A percentile compares a stretch with the other conserved stretches of the same genome.
These are phyloP conservation scores for Drosophila kambysellisi DNA, from an alignment of 2,888 invertebrate genomes.

Conservation along the genomic window DNA sequence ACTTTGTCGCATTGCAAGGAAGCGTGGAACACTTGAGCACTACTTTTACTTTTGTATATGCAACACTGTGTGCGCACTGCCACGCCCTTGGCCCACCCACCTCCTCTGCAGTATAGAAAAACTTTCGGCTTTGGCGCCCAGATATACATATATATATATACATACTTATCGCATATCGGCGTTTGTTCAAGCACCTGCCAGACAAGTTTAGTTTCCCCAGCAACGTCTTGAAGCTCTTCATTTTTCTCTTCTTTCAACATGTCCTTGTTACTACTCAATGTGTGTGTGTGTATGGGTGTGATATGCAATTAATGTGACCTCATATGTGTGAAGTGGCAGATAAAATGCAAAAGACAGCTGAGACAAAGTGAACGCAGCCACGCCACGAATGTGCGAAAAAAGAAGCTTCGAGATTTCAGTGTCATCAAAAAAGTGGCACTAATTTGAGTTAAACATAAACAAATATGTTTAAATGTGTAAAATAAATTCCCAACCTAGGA, in stretches of 20 bases:
- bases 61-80: slow-evolving; percentile 55
- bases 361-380: slow-evolving; percentile 20
- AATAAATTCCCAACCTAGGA: too few species aligned
- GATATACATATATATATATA: not conserved
- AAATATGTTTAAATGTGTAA: too few species aligned
- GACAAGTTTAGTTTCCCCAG: slow-evolving; percentile 40
- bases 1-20: slow-evolving; percentile 77
- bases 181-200: slow-evolving; percentile 53
- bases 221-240: slow-evolving; percentile 31
- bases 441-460: too few species aligned
- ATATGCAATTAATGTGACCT: slow-evolving; percentile 53
- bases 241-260: slow-evolving; percentile 14
- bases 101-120: slow-evolving; percentile 20
- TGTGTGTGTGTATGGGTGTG: slow-evolving; percentile 8
- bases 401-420: slow-evolving; percentile 20
- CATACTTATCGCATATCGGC: slow-evolving; percentile 37
- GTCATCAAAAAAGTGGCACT: slow-evolving; percentile 23
- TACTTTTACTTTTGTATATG: slow-evolving; percentile 80
- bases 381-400: slow-evolving; percentile 9
- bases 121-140: slow-evolving; percentile 29
- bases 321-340: slow-evolving; percentile 33
- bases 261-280: slow-evolving; percentile 35
- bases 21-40: slow-evolving; percentile 72
- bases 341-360: slow-evolving; percentile 19
- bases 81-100: slow-evolving; percentile 20